Evolutionary conservation across 1,140 invertebrate genomes (phyloP).

Genomic region (Vollenhovia emeryi): DNA sequence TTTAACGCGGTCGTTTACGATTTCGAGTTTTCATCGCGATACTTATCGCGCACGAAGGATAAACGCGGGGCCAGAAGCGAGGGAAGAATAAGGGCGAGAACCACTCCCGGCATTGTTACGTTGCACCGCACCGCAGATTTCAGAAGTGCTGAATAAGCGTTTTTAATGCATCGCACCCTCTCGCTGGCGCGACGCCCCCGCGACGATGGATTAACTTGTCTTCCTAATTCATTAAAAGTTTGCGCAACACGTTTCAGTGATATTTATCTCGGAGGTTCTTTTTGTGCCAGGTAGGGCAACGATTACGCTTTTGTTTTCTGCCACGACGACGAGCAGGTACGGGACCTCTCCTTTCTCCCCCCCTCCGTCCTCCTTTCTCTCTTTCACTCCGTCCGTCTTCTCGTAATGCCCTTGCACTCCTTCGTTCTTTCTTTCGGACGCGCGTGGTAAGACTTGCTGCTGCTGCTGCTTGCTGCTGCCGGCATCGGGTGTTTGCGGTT

Average conservation of each 20-base stretch:
- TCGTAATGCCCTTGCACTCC: background rate
- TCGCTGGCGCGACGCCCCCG: background rate
- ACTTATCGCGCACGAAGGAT: background rate
- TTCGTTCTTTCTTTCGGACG: slow-evolving; percentile 7
- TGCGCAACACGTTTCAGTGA: slow-evolving; percentile 67
- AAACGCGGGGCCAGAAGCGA: background rate
- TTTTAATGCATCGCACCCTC: slow-evolving; percentile 37
- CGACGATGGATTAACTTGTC: slow-evolving; percentile 58
- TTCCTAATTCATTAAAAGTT: slow-evolving; percentile 78
- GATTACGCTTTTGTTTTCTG: slow-evolving; percentile 66
- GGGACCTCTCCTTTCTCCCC: background rate
- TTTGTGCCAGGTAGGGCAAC: slow-evolving; percentile 41
- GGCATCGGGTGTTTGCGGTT: slow-evolving; percentile 46
- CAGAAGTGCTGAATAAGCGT: slow-evolving; percentile 59
- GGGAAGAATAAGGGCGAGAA: background rate
- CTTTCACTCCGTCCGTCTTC: background rate
- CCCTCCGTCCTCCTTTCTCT: background rate
- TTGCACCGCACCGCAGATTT: slow-evolving; percentile 5
- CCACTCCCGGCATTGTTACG: slow-evolving; percentile 9
- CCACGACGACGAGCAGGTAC: background rate
- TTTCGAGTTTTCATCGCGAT: slow-evolving; percentile 8
- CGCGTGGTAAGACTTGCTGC: slow-evolving; percentile 1
- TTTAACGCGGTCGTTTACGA: background rate
- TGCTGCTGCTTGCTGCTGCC: no score
- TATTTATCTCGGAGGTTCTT: slow-evolving; percentile 70